Evolutionary conservation across 2,888 invertebrate species (phyloP).

Genomic region (Thymelicus sylvestris): DNA sequence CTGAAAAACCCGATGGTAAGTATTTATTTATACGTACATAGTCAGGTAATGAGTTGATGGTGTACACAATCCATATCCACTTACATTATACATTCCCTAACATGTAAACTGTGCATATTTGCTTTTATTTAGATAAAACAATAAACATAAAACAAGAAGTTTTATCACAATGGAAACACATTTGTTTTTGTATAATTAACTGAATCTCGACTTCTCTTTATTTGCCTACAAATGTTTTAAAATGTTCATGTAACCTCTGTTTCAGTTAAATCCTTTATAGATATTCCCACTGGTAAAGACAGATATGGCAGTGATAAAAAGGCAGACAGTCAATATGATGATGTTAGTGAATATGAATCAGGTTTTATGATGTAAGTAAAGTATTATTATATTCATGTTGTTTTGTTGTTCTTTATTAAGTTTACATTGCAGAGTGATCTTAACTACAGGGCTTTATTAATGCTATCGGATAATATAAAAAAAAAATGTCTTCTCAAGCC

Average conservation of each 20-base stretch:
- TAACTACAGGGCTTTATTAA: too few relatives aligned
- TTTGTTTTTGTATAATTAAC: too few relatives aligned
- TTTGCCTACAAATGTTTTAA: neutral
- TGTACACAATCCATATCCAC: too few relatives aligned
- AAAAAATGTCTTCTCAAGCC: too few relatives aligned
- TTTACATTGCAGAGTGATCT: too few relatives aligned
- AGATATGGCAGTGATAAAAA: conserved; percentile 17
- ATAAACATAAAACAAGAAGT: too few relatives aligned
- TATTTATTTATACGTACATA: neutral
- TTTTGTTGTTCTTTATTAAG: neutral
- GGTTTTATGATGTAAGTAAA: conserved; percentile 58
- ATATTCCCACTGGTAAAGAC: conserved; percentile 19
- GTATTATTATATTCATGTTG: conserved; percentile 38
- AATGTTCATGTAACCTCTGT: neutral
- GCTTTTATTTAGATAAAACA: too few relatives aligned
- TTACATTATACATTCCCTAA: too few relatives aligned
- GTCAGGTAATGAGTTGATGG: too few relatives aligned
- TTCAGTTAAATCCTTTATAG: conserved; percentile 24
- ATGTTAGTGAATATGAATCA: conserved; percentile 53
- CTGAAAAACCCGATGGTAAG: conserved; percentile 30
- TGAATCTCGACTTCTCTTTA: neutral
- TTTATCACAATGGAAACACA: too few relatives aligned
- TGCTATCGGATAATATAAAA: too few relatives aligned
- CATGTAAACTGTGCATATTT: too few relatives aligned
- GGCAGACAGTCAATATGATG: conserved; percentile 41